Conservation (phyloP, 2,888 invertebrate species). For the Callimorpha dominula region DNA sequence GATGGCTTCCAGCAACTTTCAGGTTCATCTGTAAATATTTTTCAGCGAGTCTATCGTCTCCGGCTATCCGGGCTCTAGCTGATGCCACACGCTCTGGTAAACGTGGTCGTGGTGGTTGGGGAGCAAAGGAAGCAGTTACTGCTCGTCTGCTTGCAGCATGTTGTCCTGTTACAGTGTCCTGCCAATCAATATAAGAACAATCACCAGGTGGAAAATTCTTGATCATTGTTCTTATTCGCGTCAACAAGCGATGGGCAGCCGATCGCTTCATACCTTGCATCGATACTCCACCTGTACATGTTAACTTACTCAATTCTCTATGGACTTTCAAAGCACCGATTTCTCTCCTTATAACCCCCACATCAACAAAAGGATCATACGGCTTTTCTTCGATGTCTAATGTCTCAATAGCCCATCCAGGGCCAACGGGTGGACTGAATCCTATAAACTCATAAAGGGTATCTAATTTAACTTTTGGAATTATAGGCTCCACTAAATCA, state of each 20-base stretch:
- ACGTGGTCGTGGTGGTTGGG: slow-evolving; percentile 67
- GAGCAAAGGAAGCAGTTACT: slow-evolving; percentile 78
- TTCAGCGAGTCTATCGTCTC: slow-evolving; percentile 67
- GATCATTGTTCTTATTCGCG: slow-evolving; percentile 72
- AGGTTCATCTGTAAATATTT: slow-evolving; percentile 62
- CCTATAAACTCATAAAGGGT: slow-evolving; percentile 68
- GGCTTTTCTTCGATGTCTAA: slow-evolving; percentile 57
- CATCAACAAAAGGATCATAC: slow-evolving; percentile 68
- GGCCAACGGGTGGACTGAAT: slow-evolving; percentile 58
- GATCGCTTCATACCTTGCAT: slow-evolving; percentile 80
- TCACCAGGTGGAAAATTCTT: slow-evolving; percentile 74
- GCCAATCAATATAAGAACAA: slow-evolving; percentile 70
- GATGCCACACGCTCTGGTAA: slow-evolving; percentile 60
- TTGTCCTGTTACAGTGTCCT: slow-evolving; percentile 76
- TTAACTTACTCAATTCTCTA: slow-evolving; percentile 71
- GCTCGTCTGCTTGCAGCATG: slow-evolving; percentile 76
- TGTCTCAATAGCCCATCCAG: slow-evolving; percentile 55
- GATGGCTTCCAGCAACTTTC: slow-evolving; percentile 59
- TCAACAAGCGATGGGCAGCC: slow-evolving; percentile 76
- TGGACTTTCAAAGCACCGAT: slow-evolving; percentile 79
- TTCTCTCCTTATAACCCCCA: slow-evolving; percentile 70
- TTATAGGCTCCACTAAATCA: slow-evolving; percentile 70
- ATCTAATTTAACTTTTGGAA: slow-evolving; percentile 65
- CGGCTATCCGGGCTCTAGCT: slow-evolving; percentile 68
- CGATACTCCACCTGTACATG: slow-evolving; percentile 68